These are phyloP conservation scores for Anas platyrhynchos DNA, from an alignment of 2,113 vertebrate species.

Conservation along the genomic window DNA sequence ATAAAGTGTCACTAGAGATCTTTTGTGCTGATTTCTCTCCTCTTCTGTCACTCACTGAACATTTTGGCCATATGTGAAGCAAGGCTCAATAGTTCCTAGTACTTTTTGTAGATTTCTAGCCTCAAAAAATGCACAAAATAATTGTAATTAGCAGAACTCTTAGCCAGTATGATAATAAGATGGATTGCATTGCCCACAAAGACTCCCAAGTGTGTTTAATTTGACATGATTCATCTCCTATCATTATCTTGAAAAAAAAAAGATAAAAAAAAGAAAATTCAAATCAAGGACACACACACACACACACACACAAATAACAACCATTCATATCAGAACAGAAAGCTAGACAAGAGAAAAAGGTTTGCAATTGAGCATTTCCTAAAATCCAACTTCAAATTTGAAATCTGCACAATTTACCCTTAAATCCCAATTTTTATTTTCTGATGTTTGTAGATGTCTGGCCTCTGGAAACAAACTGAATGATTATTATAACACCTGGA, in stretches of 20 bases:
- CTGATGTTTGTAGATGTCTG: background rate
- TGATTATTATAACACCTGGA: background rate
- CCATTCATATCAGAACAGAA: background rate
- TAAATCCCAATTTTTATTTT: background rate
- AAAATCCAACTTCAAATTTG: background rate
- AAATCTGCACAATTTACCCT: background rate
- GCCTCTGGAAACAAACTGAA: background rate
- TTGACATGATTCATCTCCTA: background rate
- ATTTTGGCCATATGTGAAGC: background rate
- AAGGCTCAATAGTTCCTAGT: background rate
- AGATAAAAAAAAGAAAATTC: background rate
- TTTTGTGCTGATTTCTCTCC: background rate
- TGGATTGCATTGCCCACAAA: background rate
- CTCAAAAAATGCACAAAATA: background rate
- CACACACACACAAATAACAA: rapidly evolving
- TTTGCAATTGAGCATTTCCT: background rate
- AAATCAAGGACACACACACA: background rate
- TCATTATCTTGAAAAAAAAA: background rate
- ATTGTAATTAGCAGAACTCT: background rate
- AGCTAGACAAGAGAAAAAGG: background rate
- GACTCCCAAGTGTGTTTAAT: background rate
- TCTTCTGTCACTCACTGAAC: background rate
- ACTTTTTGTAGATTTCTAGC: background rate
- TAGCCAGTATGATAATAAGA: background rate
- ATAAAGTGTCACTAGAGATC: background rate